phyloP scores from a whole-genome alignment of 2,113 vertebrate species.

The Forbesichthys agassizii region DNA sequence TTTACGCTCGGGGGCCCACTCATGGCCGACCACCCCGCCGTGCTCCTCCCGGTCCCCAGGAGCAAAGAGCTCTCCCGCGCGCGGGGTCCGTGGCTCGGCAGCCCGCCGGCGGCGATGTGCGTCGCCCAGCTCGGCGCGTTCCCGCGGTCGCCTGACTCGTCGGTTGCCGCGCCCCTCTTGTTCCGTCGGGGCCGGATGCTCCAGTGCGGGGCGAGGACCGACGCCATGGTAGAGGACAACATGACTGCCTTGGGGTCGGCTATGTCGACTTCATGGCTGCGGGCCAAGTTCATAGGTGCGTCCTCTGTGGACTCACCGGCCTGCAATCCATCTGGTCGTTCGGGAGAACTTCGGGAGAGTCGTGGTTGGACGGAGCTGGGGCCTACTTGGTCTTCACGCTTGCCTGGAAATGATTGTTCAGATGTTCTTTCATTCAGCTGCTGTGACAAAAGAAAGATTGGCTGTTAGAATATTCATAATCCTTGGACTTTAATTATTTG shows the following conservation, averaged over 20 bases:
- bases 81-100: slow-evolving; percentile 11
- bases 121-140: slow-evolving; percentile 30
- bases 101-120: neutral
- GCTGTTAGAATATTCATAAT: neutral
- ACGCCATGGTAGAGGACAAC: slow-evolving; percentile 73
- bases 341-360: slow-evolving; percentile 12
- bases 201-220: slow-evolving; percentile 74
- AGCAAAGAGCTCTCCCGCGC: slow-evolving; percentile 39
- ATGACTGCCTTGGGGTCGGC: slow-evolving; percentile 41
- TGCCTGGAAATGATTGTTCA: slow-evolving; percentile 5
- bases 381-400: slow-evolving; percentile 20
- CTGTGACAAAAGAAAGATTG: slow-evolving; percentile 25
- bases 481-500: neutral
- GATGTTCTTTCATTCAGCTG: slow-evolving; percentile 52
- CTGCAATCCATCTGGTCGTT: slow-evolving; percentile 15
- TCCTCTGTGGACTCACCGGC: slow-evolving; percentile 1
- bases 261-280: slow-evolving; percentile 6
- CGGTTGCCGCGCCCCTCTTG: slow-evolving; percentile 50
- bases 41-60: slow-evolving; percentile 41
- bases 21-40: slow-evolving; percentile 58
- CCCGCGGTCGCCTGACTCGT: slow-evolving; percentile 35
- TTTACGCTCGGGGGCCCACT: slow-evolving; percentile 43
- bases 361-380: slow-evolving; percentile 4
- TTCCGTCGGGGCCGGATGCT: slow-evolving; percentile 49
- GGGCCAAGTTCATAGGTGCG: slow-evolving; percentile 7